A percentile compares a stretch with the other conserved stretches of the same genome.
Evolutionary conservation across 2,797 vertebrate species (phyloP).

Genomic region (Passerculus sandwichensis): DNA sequence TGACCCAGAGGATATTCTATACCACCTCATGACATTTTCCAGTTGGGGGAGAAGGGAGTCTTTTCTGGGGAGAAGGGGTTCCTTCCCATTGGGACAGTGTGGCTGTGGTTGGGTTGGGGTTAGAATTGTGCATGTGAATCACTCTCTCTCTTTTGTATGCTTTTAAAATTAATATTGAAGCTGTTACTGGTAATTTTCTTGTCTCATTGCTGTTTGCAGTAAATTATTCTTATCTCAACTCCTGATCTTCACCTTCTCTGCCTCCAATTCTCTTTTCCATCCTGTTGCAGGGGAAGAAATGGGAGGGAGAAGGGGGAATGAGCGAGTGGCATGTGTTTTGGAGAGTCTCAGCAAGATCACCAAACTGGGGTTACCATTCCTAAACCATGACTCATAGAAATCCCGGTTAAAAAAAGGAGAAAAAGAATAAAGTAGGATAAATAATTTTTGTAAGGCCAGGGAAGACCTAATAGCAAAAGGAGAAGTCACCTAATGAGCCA

Average conservation of each 20-base stretch:
- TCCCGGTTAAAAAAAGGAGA: not conserved
- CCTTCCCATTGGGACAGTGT: not conserved
- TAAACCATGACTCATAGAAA: not conserved
- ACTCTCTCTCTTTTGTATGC: not conserved
- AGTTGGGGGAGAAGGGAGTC: not conserved
- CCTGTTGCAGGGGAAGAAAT: not conserved
- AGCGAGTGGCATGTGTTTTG: not conserved
- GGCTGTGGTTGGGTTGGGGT: not conserved
- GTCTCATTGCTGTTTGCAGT: not conserved
- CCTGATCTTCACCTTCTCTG: not conserved
- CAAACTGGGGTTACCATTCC: not conserved
- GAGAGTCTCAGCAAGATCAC: not conserved
- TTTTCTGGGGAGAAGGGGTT: not conserved
- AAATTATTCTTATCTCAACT: not conserved
- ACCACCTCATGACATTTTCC: not conserved
- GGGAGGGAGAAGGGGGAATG: not conserved
- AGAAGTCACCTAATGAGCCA: not conserved
- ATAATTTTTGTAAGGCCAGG: not conserved
- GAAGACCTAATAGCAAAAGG: not conserved
- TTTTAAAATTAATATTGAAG: not conserved
- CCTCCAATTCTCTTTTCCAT: not conserved
- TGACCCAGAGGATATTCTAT: not conserved
- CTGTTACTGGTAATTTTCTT: not conserved
- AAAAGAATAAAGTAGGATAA: not conserved
- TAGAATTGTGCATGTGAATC: not conserved